Percentiles rank a stretch among this genome's conserved stretches.
These are phyloP conservation scores for Xerus inauris DNA, from an alignment of 2,113 vertebrate genomes.

Conservation along the genomic window DNA sequence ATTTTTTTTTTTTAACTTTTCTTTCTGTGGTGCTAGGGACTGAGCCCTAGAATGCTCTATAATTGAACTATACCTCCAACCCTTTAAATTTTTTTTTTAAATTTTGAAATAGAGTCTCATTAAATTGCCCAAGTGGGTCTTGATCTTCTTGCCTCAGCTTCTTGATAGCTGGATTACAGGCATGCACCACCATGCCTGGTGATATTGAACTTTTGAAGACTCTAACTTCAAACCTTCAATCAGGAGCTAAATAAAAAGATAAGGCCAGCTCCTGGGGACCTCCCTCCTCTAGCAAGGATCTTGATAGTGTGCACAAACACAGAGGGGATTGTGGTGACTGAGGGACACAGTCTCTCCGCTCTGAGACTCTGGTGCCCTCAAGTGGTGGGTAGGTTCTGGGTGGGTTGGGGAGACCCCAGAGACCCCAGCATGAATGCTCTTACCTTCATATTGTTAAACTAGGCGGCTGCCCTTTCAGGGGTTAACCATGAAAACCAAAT, in stretches of 20 bases:
- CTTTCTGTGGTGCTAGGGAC: too few relatives aligned
- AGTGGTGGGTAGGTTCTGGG: background rate
- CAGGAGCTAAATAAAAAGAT: background rate
- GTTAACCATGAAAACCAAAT: background rate
- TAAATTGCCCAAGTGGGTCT: too few relatives aligned
- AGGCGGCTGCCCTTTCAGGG: background rate
- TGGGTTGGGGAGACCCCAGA: background rate
- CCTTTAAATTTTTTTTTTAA: too few relatives aligned
- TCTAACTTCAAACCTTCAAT: background rate
- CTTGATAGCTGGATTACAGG: too few relatives aligned
- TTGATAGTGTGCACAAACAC: background rate
- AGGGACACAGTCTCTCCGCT: background rate
- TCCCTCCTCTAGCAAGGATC: background rate
- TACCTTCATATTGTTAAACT: background rate
- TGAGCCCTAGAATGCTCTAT: too few relatives aligned
- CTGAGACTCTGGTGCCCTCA: constrained; percentile 25
- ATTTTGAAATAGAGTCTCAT: too few relatives aligned
- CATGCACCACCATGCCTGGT: too few relatives aligned
- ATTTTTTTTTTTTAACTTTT: too few relatives aligned
- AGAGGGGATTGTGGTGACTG: background rate
- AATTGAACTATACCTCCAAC: too few relatives aligned
- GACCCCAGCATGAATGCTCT: background rate
- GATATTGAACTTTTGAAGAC: background rate
- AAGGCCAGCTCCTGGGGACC: background rate
- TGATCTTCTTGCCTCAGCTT: too few relatives aligned